Percentiles rank a stretch among this genome's conserved stretches.
These are phyloP conservation scores for Hapalemur alaotrensis DNA, from an alignment of 2,797 vertebrate genomes.

Conservation along the genomic window DNA sequence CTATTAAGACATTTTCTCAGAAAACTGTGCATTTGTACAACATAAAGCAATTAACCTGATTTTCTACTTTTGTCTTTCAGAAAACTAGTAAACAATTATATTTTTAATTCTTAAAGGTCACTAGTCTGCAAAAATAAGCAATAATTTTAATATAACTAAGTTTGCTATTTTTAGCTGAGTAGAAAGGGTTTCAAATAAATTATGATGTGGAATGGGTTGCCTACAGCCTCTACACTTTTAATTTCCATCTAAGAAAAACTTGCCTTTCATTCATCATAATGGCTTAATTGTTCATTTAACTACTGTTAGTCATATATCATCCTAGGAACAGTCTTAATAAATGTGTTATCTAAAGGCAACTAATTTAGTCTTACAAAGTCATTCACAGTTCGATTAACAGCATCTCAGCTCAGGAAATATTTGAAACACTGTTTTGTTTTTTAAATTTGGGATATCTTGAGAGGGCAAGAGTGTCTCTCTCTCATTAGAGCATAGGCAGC, in stretches of 20 bases:
- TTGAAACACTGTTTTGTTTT: conserved; percentile 47
- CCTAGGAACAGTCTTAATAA: conserved; percentile 44
- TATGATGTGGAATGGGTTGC: conserved; percentile 6
- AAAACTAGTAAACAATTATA: conserved; percentile 46
- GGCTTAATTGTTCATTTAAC: conserved; percentile 68
- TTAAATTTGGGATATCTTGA: neutral
- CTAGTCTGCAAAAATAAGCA: conserved; percentile 33
- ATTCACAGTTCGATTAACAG: neutral
- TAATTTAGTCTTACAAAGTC: conserved; percentile 51
- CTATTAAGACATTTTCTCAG: neutral
- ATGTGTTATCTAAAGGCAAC: conserved; percentile 58
- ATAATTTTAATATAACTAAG: conserved; percentile 49
- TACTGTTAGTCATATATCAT: conserved; percentile 24
- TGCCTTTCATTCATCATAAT: conserved; percentile 45
- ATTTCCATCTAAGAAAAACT: conserved; percentile 50
- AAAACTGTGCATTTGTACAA: conserved; percentile 31
- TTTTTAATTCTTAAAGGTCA: conserved; percentile 60
- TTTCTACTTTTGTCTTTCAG: conserved; percentile 50
- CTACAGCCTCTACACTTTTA: conserved; percentile 53
- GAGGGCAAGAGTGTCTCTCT: neutral
- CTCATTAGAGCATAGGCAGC: neutral
- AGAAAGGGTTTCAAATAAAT: conserved; percentile 48
- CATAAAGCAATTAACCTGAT: conserved; percentile 11
- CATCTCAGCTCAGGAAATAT: conserved; percentile 43
- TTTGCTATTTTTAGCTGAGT: conserved; percentile 57